Conservation (phyloP, 1,140 invertebrate species). For the Dendroctonus ponderosae region DNA sequence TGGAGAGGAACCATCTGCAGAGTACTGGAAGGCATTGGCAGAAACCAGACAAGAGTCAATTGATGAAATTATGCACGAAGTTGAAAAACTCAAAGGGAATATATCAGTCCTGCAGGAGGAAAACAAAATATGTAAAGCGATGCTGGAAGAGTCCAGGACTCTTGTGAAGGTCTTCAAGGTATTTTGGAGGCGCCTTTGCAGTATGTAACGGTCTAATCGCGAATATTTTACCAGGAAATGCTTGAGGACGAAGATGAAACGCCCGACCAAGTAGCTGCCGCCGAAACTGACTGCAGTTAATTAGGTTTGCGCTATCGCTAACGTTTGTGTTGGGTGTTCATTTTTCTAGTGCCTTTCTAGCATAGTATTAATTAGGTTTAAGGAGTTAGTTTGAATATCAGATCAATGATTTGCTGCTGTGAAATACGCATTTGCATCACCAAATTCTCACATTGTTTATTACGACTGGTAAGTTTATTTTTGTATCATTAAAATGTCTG, state of each 20-base stretch:
- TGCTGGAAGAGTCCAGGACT: constrained; percentile 63
- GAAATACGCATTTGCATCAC: too few relatives aligned
- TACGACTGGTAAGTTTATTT: too few relatives aligned
- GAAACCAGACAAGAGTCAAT: constrained; percentile 64
- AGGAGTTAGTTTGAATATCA: too few relatives aligned
- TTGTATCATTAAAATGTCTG: too few relatives aligned
- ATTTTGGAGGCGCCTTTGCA: constrained; percentile 34
- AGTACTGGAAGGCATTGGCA: constrained; percentile 67
- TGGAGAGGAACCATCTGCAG: constrained; percentile 62
- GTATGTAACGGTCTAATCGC: neutral
- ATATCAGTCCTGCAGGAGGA: constrained; percentile 63
- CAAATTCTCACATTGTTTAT: too few relatives aligned
- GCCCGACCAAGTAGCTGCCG: too few relatives aligned
- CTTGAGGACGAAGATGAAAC: constrained; percentile 6
- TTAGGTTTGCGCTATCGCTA: too few relatives aligned
- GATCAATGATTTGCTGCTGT: too few relatives aligned
- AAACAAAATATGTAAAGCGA: constrained; percentile 61
- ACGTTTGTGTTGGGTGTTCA: too few relatives aligned
- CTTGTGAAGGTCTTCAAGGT: constrained; percentile 60
- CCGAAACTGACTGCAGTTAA: too few relatives aligned
- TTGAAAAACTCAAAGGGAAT: constrained; percentile 56
- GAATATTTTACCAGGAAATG: constrained; percentile 9
- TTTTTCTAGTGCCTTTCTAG: too few relatives aligned
- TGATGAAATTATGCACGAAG: constrained; percentile 65
- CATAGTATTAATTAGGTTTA: too few relatives aligned